Base-by-base conservation (phyloP, 2,113 vertebrate species). In the Amphilophus citrinellus region DNA sequence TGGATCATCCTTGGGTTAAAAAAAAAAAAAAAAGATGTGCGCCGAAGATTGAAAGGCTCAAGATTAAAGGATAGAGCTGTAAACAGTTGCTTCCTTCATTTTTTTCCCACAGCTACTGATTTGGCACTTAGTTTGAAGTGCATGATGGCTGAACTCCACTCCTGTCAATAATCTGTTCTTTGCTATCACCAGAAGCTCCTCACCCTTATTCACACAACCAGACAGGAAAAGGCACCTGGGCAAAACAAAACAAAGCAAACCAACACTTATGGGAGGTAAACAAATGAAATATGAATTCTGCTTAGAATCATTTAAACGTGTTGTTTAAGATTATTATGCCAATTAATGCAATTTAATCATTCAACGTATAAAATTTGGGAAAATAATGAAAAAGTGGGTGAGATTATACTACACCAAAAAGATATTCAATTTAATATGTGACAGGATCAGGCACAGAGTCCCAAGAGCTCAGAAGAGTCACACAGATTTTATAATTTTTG, bases 91-190 rank as follows among this genome's bases (percentile, higher is more conserved):
- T 53, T 53, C 44, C 44, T 73, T 73, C 24, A 71, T 71, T 0
- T 73, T 20, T 20, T 63, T 13, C 6, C 27, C 27, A 56, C 68
- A 73, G 47, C 47, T 56, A 73, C 68, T 56, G 68, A 56, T 73
- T 73, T 73, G 68, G 32, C 68, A 73, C 56, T 73, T 73, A 73
- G 47, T 11, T n/a, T 73, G 68, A 53, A 1, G 7, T 56, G 47
- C 47, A 35, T 4, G 2, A 3, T 56, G 68, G 47, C 47, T 56
- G 68, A 35, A 35, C 47, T 73, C 68, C 27, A n/a, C 47, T 1
- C 53, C 56, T n/a, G 47, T 56, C 44, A 73, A 53, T 73, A 73
- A 73, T 73, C 10, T 13, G 22, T 71, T 71, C 44, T 71, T 71
- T 5, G 47, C 66, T 30, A 50, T 71, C 66, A 71, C 15, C 66